These are phyloP conservation scores for Drosophila nigromelanica DNA, from an alignment of 1,140 invertebrate species.

Conservation along the genomic window DNA sequence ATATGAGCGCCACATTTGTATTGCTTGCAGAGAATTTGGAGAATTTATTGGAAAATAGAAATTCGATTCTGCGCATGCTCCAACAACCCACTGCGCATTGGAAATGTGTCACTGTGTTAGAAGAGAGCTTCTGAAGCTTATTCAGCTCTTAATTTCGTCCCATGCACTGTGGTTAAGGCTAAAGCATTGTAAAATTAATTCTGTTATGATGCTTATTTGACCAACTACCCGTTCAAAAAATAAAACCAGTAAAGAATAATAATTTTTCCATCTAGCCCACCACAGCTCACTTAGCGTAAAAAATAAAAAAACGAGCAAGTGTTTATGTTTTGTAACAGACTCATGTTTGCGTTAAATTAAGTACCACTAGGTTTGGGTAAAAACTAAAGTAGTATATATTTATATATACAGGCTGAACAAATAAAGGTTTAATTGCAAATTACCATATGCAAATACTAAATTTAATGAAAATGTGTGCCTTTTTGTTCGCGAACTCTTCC, in stretches of 20 bases:
- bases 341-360: no score
- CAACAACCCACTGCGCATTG: slow-evolving; percentile 57
- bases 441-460: background rate
- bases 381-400: no score
- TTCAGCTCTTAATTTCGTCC: slow-evolving; percentile 50
- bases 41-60: slow-evolving; percentile 47
- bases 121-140: slow-evolving; percentile 37
- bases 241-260: background rate
- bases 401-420: no score
- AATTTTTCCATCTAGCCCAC: background rate
- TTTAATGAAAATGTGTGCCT: background rate
- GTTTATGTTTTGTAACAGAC: no score
- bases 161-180: slow-evolving; percentile 58
- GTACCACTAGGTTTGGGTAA: no score
- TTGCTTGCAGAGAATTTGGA: slow-evolving; percentile 45
- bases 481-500: background rate
- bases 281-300: no score
- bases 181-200: slow-evolving; percentile 4
- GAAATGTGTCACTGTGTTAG: slow-evolving; percentile 79
- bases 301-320: no score
- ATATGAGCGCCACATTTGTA: slow-evolving; percentile 45
- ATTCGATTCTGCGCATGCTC: slow-evolving; percentile 50
- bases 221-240: background rate
- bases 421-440: background rate
- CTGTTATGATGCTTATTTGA: background rate